Base-by-base conservation (phyloP, 2,113 vertebrate genomes). In the Ammodytes dubius region DNA sequence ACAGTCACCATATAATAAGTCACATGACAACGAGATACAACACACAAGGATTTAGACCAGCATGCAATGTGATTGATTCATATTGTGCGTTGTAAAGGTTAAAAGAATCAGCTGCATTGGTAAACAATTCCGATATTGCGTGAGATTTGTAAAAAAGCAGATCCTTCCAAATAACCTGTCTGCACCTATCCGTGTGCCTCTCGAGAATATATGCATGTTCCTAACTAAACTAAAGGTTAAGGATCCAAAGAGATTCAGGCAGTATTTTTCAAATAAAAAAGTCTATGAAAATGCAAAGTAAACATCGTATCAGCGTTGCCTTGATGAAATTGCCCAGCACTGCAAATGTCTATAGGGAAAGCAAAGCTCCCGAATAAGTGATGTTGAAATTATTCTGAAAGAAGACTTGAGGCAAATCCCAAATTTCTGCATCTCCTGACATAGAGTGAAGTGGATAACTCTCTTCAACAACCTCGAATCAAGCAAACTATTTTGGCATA, bases 401-500 rank as follows among this genome's bases (percentile, higher is more conserved):
- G 65, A 74, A 79, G 60, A 76, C 61, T 65, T 81, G 19, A 75
- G 37, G 79, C 27, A 27, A 27, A 27, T 27, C 27, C 27, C 27
- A 27, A 27, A 27, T 7, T 0, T 7, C 14, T 59, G 50, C 39
- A 9, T 61, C 73, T 76, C 19, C 66, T 46, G 61, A 88, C 76
- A 54, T 79, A 76, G 46, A 81, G 69, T 66, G 70, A 70, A 49
- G 60, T 53, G 8, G 59, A 58, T 57, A 70, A 65, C 75, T 72
- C 67, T 70, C 72, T 59, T 53, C 35, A 42, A 39, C 59, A 39
- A 15, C 60, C 49, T 76, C 72, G 70, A 83, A 83, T 84, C 68
- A 73, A 53, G 11, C 59, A 60, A 90, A 86, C 67, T 80, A 81
- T 52, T 80, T 84, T 81, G 70, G 37, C 69, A 58, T 74, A 81